Evolutionary conservation across 2,888 invertebrate genomes (phyloP), one percentile per base, ranked within the genome.

Genomic region (Cerastoderma edule): DNA sequence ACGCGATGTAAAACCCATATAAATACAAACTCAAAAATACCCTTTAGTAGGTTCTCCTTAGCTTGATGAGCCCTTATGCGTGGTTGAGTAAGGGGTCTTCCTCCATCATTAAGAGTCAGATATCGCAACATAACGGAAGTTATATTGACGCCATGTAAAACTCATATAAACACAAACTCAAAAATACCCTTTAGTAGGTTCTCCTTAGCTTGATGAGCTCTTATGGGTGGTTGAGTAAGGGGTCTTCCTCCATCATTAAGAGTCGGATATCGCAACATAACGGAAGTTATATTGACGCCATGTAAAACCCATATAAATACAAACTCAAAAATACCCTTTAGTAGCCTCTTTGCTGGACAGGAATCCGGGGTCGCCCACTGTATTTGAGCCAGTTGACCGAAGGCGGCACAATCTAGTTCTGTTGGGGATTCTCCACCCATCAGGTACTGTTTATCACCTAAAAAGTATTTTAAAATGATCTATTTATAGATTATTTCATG

Each of bases 371-470:
- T 68, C 3, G 44, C 46, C 67, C 68, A 73, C 30, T 63, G 30
- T 22, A 89, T 69, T 72, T 90, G 90, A 24, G 89, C 82, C 48
- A 91, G 65, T 33, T 85, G 73, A 24, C 89, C 91, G 85, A 92
- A 92, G 33, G 89, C 83, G 8, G 88, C 79, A 80, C 89, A 89
- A 73, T 92, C 92, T 4, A 87, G 70, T 56, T 87, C 86, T 35
- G 82, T 75, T 33, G 85, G 79, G 46, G 80, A 65, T 19, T 85
- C 81, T 32, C 88, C 87, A 16, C 67, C 67, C 82, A 89, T 82
- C 19, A 89, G 67, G 75, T 76, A 89, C 44, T 67, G 68, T 67
- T 85, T 84, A 16, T 65, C 53, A 28, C 84, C 87, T 83, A 67
- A 0, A n/a, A 56, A 44, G 44, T 13, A 44, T 13, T 44, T 10